A percentile compares a stretch with the other conserved stretches of the same genome.
These are phyloP conservation scores for Eurois occulta DNA, from an alignment of 2,888 invertebrate species.

Conservation along the genomic window DNA sequence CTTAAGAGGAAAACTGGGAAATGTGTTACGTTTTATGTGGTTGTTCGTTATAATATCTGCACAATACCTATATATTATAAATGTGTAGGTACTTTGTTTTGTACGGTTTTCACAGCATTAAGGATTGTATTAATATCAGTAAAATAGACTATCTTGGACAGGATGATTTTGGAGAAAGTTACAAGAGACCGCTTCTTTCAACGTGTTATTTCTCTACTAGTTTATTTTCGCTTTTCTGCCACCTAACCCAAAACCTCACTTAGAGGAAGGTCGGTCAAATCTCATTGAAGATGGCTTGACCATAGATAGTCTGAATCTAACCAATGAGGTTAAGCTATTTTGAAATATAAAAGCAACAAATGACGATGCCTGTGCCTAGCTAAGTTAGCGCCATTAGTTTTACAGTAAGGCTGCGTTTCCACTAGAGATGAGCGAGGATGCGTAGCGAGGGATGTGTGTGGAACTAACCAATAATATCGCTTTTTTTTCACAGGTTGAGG, in stretches of 20 bases:
- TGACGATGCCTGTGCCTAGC: background rate
- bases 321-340: background rate
- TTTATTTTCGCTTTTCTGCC: background rate
- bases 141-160: background rate
- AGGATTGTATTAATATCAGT: background rate
- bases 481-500: no score
- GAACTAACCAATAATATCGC: no score
- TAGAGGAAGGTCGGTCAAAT: background rate
- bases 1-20: slow-evolving; percentile 25
- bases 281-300: no score
- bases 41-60: background rate
- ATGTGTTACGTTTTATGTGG: background rate
- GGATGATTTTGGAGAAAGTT: background rate
- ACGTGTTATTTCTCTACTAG: background rate
- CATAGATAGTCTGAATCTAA: no score
- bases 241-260: background rate
- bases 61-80: background rate
- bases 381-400: background rate
- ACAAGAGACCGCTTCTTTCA: background rate
- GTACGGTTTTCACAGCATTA: background rate
- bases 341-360: background rate
- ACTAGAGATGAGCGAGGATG: no score
- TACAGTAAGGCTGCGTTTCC: no score
- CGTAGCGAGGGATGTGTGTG: no score
- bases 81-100: background rate